Base-by-base conservation (phyloP, 2,113 vertebrate genomes). In the Tinamus guttatus region DNA sequence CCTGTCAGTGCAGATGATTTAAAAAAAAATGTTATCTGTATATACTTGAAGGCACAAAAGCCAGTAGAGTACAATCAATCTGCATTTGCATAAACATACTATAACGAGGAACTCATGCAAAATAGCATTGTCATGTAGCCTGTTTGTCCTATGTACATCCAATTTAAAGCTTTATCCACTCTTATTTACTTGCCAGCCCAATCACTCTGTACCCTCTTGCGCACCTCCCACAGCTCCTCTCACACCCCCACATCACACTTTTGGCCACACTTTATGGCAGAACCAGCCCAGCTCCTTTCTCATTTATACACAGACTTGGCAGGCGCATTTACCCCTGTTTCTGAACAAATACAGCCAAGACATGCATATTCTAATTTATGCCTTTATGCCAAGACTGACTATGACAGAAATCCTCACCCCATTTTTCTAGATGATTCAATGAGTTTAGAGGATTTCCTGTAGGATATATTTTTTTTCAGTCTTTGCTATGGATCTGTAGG, bases 241-340 rank as follows among this genome's bases (percentile, higher is more conserved):
- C 64, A 54, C 19, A 62, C 30, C 17, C 1, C 1, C 0, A 0
- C n/a, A 45, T 11, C 0, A 0, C 32, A 15, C 8, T 16, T 64
- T 32, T 6, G 68, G 25, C 18, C 13, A 14, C 8, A 27, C 24
- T 22, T 43, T 12, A 10, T 28, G 59, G 5, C 40, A 41, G 2
- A 60, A 60, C 5, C 43, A 65, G 21, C 49, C n/a, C 21, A 79
- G 32, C 25, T 75, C 36, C 0, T 0, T 51, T 62, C 32, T 76
- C 7, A 22, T 70, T 69, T 40, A 51, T 15, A 47, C 36, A 70
- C 18, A 75, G 9, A 24, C 40, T 20, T 27, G 27, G 20, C 49
- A 88, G 51, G 59, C 18, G 36, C 18, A 28, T 94, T 74, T n/a
- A 70, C 43, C 45, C 30, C 3, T n/a, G 51, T 38, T 58, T 38